phyloP scores from a whole-genome alignment of 2,888 invertebrate species.

The Lepeophtheirus nordmannii region DNA sequence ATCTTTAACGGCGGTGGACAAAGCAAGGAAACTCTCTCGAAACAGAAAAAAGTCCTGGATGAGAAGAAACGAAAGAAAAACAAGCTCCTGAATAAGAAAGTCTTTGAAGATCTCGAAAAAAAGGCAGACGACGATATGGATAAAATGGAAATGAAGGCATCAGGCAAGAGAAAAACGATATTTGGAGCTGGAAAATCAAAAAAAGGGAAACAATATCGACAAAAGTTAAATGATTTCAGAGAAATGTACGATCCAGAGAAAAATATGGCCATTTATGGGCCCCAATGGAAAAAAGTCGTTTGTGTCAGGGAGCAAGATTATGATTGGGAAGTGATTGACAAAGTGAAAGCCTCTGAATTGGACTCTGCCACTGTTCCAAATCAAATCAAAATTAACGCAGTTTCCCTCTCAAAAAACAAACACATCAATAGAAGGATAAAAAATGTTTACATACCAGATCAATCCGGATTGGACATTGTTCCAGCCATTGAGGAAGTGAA shows the following conservation, averaged over 20 bases:
- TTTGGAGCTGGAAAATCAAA: constrained; percentile 12
- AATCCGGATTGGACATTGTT: constrained; percentile 43
- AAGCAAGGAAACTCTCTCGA: constrained; percentile 46
- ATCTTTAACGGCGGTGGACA: constrained; percentile 57
- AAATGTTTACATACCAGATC: constrained; percentile 20
- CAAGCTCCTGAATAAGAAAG: constrained; percentile 16
- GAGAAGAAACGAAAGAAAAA: constrained; percentile 18
- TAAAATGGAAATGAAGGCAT: constrained; percentile 6
- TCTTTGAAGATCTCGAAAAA: constrained; percentile 24
- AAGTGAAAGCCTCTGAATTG: not conserved
- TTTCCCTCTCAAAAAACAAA: not conserved
- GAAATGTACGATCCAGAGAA: constrained; percentile 21
- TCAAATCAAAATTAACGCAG: not conserved
- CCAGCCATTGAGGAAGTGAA: constrained; percentile 41
- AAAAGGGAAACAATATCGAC: constrained; percentile 20
- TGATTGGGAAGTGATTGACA: not conserved
- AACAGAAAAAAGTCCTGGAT: constrained; percentile 29
- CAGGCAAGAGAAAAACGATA: constrained; percentile 5
- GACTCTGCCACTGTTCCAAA: constrained; percentile 1
- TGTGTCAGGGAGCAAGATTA: not conserved
- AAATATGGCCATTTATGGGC: constrained; percentile 23
- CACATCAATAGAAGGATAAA: not conserved
- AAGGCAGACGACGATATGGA: constrained; percentile 21
- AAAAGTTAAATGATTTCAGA: constrained; percentile 14
- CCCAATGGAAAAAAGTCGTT: not conserved